phyloP scores from a whole-genome alignment of 2,797 vertebrate species.

The Euphonia xanthogaster region DNA sequence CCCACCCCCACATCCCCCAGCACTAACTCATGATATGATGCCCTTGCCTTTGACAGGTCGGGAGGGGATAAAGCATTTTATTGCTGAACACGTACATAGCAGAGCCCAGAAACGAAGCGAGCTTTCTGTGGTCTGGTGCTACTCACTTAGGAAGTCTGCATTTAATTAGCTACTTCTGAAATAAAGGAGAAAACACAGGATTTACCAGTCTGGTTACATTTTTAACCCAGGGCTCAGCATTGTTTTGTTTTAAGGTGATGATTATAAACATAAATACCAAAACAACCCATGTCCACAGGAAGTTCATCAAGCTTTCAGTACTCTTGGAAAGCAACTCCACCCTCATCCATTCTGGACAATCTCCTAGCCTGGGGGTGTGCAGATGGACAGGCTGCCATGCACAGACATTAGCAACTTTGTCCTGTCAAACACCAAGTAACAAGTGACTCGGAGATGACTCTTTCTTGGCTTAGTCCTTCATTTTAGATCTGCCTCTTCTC shows the following conservation, averaged over 20 bases:
- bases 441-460: fast-evolving
- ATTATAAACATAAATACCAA: not conserved
- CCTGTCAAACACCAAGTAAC: not conserved
- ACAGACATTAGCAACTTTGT: not conserved
- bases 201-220: not conserved
- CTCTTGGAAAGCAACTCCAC: not conserved
- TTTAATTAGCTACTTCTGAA: constrained; percentile 48
- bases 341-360: not conserved
- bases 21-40: not conserved
- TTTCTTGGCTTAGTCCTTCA: not conserved
- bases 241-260: not conserved
- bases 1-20: constrained; percentile 25
- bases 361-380: not conserved
- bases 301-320: not conserved
- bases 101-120: not conserved
- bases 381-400: not conserved
- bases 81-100: constrained; percentile 38
- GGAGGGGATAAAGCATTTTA: constrained; percentile 33
- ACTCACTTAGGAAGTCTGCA: constrained; percentile 28
- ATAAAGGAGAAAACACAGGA: constrained; percentile 3
- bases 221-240: not conserved
- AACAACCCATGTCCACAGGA: not conserved
- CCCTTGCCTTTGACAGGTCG: constrained; percentile 26
- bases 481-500: not conserved
- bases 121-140: not conserved